These are phyloP conservation scores for Cyaniris semiargus DNA, from an alignment of 2,888 invertebrate genomes.

Conservation along the genomic window DNA sequence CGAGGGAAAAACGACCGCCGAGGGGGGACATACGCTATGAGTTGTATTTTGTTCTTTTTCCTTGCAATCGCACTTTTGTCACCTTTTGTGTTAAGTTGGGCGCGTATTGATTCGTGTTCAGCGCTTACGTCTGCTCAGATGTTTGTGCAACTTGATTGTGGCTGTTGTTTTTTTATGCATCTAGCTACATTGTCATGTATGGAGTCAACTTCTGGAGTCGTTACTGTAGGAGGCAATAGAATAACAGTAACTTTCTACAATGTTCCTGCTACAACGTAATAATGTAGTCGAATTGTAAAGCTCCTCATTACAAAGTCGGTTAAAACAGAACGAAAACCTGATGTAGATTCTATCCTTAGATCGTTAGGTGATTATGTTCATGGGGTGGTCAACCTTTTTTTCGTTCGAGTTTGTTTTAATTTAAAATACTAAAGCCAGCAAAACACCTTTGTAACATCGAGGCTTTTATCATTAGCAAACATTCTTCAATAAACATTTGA, in stretches of 20 bases:
- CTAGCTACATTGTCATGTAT: neutral
- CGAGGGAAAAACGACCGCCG: constrained; percentile 68
- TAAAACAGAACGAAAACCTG: no score
- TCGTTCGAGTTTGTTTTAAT: neutral
- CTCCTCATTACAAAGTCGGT: no score
- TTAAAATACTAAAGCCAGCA: neutral
- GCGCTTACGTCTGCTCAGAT: constrained; percentile 6
- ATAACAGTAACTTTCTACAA: neutral
- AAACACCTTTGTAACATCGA: constrained; percentile 7
- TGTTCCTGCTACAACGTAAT: neutral
- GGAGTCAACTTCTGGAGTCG: neutral
- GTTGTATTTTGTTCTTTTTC: constrained; percentile 60
- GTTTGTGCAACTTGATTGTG: neutral
- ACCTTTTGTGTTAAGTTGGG: constrained; percentile 52
- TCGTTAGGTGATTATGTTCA: no score
- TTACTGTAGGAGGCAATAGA: neutral
- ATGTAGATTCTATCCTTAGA: no score
- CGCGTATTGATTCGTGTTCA: constrained; percentile 56
- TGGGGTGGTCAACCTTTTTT: constrained; percentile 7
- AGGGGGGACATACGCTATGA: constrained; percentile 45
- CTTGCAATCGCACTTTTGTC: constrained; percentile 55
- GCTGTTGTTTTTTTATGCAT: neutral
- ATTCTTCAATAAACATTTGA: constrained; percentile 37
- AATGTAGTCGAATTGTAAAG: no score
- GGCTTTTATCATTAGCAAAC: constrained; percentile 35